These are phyloP conservation scores for Melanophora roralis DNA, from an alignment of 2,888 invertebrate species.

Conservation along the genomic window DNA sequence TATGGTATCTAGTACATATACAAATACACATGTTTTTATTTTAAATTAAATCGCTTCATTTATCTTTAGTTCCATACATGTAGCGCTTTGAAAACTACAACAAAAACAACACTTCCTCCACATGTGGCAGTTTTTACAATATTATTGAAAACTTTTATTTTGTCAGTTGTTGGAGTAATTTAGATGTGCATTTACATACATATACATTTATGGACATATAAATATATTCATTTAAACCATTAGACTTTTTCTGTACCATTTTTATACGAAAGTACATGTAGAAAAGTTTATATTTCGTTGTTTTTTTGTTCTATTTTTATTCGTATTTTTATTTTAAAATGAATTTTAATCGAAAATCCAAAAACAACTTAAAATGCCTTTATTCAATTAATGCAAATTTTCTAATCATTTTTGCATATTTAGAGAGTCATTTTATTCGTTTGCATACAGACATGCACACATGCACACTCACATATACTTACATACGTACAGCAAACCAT, in stretches of 20 bases:
- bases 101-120: slow-evolving; percentile 15
- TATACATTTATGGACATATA: background rate
- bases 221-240: background rate
- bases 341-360: slow-evolving; percentile 57
- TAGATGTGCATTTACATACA: slow-evolving; percentile 1
- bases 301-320: no score
- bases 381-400: slow-evolving; percentile 61
- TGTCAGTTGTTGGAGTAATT: slow-evolving; percentile 31
- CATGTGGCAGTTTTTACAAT: slow-evolving; percentile 55
- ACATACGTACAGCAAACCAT: slow-evolving; percentile 28
- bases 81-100: background rate
- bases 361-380: slow-evolving; percentile 48
- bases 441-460: slow-evolving; percentile 9
- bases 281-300: no score
- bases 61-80: slow-evolving; percentile 39
- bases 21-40: background rate
- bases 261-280: background rate
- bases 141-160: slow-evolving; percentile 57
- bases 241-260: background rate
- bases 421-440: slow-evolving; percentile 44
- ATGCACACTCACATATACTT: background rate
- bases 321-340: slow-evolving; percentile 26
- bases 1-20: background rate
- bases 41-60: slow-evolving; percentile 49
- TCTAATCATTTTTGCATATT: slow-evolving; percentile 61